Evolutionary conservation across 2,888 invertebrate genomes (phyloP).

Genomic region (Torymus tubicola): DNA sequence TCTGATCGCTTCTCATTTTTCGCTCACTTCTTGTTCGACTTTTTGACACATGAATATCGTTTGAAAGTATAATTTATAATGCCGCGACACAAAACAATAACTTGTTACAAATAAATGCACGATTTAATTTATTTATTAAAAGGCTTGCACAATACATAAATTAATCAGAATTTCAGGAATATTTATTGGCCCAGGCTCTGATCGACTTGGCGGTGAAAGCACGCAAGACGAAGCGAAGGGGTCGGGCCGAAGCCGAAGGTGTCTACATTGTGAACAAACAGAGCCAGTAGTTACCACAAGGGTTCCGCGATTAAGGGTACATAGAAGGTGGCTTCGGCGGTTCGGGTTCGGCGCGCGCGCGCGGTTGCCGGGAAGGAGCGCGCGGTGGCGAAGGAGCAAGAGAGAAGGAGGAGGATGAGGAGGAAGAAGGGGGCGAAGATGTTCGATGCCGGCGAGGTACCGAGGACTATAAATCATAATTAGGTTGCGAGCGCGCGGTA

Average conservation of each 20-base stretch:
- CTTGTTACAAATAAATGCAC: too few relatives aligned
- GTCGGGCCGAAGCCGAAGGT: neutral
- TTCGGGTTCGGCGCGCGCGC: neutral
- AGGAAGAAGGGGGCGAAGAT: conserved; percentile 52
- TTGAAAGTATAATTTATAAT: too few relatives aligned
- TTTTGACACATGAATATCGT: too few relatives aligned
- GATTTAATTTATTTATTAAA: too few relatives aligned
- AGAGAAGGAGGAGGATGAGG: conserved; percentile 22
- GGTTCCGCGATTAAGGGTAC: conserved; percentile 40
- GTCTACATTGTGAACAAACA: conserved; percentile 14
- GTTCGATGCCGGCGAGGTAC: conserved; percentile 66
- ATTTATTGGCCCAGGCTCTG: neutral
- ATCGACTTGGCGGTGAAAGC: conserved; percentile 8
- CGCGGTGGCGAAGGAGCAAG: neutral
- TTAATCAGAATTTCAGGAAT: too few relatives aligned
- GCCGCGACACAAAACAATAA: too few relatives aligned
- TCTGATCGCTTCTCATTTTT: conserved; percentile 5
- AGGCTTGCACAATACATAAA: too few relatives aligned
- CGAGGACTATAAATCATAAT: conserved; percentile 73
- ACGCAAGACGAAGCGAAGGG: too few relatives aligned
- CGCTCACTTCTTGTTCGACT: neutral
- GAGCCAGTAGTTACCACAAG: conserved; percentile 21
- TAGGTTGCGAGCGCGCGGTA: conserved; percentile 70
- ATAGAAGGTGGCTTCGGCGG: conserved; percentile 21
- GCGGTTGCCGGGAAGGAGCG: neutral